Evolutionary conservation across 2,888 invertebrate genomes (phyloP), one percentile per base, ranked within the genome.

Genomic region (Apodemia hepburni): DNA sequence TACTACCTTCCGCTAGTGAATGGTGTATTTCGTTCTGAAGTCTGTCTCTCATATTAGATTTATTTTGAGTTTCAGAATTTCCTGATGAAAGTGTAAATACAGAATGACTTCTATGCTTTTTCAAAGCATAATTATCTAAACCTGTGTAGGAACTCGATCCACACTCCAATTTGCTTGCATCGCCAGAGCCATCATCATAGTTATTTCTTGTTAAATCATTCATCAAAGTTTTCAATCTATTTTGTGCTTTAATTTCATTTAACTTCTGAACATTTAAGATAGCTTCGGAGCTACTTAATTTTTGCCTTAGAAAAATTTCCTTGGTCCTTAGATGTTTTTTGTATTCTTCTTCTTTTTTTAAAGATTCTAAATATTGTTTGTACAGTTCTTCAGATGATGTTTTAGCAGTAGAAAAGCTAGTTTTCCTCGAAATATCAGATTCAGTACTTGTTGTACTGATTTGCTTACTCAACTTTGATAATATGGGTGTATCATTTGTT

Each of bases 151-250:
- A 73, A 61, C 73, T 75, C 17, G 80, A 79, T 27, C 81, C 80
- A 18, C 83, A 82, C 75, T 87, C 85, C 61, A 89, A 69, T 73
- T 86, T 88, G 72, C 85, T 85, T n/a, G 89, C 90, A 73, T 91
- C 91, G 8, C 91, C 91, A 8, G 90, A 90, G 18, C 90, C 89
- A 72, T 89, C 85, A 63, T 85, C 82, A 70, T 87, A 85, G 64
- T 89, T 87, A 67, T 90, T 90, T 68, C 83, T 78, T n/a, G 85
- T 82, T 61, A 91, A 78, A 71, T 91, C 91, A 71, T 87, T 86
- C 66, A 90, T 81, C 57, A 91, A 73, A 64, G 87, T 80, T 68
- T 86, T 84, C 17, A 90, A 70, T 72, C 76, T 81, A 61, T 71
- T 80, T 65, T 75, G 79, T 15, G 76, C 68, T 68, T 80, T 82